Base-by-base conservation (phyloP, 2,113 vertebrate species). In the Desmodus rotundus region DNA sequence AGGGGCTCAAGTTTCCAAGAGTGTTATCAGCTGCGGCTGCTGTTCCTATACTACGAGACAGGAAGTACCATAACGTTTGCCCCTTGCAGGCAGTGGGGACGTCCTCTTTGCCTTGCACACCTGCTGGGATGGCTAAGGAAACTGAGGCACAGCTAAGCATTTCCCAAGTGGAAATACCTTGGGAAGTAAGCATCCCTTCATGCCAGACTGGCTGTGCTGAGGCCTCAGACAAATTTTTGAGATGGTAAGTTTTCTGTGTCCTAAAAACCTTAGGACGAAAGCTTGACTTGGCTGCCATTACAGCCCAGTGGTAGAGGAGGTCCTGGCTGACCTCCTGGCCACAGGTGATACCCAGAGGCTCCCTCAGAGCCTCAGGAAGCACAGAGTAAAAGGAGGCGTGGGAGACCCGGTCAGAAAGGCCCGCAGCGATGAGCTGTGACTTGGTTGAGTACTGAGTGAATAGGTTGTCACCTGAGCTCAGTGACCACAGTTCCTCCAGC, bases 381-480 rank as follows among this genome's bases (percentile, higher is more conserved):
- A 1, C 26, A 2, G 31, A 12, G 56, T 10, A 24, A 41, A 4
- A 2, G n/a, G 67, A 4, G 33, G 24, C 15, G 6, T 4, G 38
- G 56, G 74, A 15, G 28, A 3, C 56, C 28, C 12, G 45, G 4
- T 36, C 17, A 33, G 68, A 45, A 56, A 4, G 16, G 65, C 85
- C n/a, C 0, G 0, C 1, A 10, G 0, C 14, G n/a, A 14, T 17
- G 56, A 43, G 81, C 73, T 16, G 31, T 0, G 22, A 26, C 19
- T 13, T 17, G 8, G 6, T 14, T 17, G 22, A 1, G 54, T 7
- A 16, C 15, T 5, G 11, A 26, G 24, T n/a, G 17, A 15, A 4
- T 0, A n/a, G 52, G 26, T 16, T 20, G 31, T 14, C 10, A 2
- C 12, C 33, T 14, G 50, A 50, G 28, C 50, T 82, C 47, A 24